phyloP scores from a whole-genome alignment of 2,888 invertebrate genomes.

The Sphaeridia pumilis region DNA sequence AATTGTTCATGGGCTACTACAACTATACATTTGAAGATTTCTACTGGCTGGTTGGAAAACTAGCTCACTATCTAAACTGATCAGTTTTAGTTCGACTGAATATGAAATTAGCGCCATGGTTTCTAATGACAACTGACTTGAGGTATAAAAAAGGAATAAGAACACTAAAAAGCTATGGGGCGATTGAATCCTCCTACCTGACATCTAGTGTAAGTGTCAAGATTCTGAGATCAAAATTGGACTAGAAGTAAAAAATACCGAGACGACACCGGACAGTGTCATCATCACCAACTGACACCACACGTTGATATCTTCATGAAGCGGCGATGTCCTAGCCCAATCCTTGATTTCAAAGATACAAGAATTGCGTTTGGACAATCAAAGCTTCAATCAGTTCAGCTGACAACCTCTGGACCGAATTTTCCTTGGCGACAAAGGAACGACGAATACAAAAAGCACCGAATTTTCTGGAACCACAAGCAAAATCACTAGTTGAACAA shows the following conservation, averaged over 20 bases:
- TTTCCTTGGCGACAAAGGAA: no score
- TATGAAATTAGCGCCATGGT: not conserved
- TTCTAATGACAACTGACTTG: not conserved
- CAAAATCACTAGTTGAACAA: not conserved
- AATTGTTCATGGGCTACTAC: not conserved
- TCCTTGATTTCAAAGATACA: conserved; percentile 47
- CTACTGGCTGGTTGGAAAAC: not conserved
- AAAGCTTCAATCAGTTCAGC: conserved; percentile 41
- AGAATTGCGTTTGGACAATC: conserved; percentile 59
- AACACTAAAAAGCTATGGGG: no score
- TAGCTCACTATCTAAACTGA: not conserved
- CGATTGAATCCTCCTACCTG: no score
- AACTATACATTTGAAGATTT: not conserved
- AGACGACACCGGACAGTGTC: not conserved
- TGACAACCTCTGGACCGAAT: not conserved
- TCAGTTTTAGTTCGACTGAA: not conserved
- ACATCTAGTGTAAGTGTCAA: no score
- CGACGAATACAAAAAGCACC: no score
- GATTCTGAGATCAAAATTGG: no score
- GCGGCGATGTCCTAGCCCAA: conserved; percentile 54
- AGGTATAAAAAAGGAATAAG: no score
- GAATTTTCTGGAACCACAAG: no score
- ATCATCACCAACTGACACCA: not conserved
- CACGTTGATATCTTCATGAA: conserved; percentile 18
- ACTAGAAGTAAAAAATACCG: no score